Percentiles rank a stretch among this genome's conserved stretches.
Evolutionary conservation across 2,888 invertebrate species (phyloP).

Genomic region (Protodeltote pygarga): DNA sequence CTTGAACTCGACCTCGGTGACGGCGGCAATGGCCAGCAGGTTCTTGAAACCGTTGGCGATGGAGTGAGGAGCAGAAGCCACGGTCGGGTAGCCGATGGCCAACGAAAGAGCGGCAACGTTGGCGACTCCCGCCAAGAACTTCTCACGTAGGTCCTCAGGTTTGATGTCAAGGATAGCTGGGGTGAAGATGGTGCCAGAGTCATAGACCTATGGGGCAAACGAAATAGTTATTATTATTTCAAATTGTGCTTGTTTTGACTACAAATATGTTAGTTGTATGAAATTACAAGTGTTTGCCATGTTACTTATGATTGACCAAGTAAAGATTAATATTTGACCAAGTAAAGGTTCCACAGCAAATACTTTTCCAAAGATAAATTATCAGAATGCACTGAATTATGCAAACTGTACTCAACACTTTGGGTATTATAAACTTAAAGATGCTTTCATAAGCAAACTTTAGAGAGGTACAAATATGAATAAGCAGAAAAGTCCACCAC

Average conservation of each 20-base stretch:
- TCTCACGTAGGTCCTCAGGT: constrained; percentile 96
- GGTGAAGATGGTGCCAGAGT: constrained; percentile 98
- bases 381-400: constrained; percentile 69
- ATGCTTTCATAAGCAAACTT: too few relatives aligned
- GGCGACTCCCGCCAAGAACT: constrained; percentile 97
- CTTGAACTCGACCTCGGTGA: constrained; percentile 97
- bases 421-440: constrained; percentile 58
- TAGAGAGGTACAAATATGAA: too few relatives aligned
- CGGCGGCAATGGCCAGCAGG: constrained; percentile 97
- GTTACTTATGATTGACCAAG: constrained; percentile 12
- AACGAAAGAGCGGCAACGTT: constrained; percentile 98
- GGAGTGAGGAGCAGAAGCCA: constrained; percentile 99
- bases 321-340: constrained; percentile 12
- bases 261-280: neutral
- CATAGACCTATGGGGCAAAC: constrained; percentile 91
- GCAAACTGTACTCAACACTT: constrained; percentile 84
- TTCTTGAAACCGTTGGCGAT: constrained; percentile 99
- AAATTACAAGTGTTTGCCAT: constrained; percentile 33
- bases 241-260: neutral
- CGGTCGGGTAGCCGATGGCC: constrained; percentile 97
- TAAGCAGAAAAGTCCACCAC: too few relatives aligned
- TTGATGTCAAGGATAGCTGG: constrained; percentile 99
- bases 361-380: constrained; percentile 83
- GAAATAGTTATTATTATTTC: neutral
- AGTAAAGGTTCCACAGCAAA: constrained; percentile 28